phyloP scores from a whole-genome alignment of 2,113 vertebrate genomes.

The Microtus pennsylvanicus region DNA sequence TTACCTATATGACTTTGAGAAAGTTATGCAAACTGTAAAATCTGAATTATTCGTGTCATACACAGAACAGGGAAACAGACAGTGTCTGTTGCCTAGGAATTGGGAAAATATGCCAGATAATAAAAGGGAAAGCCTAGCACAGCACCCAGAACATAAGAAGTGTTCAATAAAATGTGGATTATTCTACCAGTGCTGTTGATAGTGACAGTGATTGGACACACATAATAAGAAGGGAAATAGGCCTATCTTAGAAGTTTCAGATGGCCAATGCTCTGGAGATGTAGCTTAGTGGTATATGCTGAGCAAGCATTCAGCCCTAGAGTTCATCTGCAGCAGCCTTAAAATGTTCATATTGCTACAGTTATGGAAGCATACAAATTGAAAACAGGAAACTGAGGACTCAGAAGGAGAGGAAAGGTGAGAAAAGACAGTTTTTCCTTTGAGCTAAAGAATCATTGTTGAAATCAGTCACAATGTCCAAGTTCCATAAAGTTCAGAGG shows the following conservation, averaged over 20 bases:
- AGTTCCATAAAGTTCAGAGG: not conserved
- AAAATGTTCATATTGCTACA: constrained; percentile 33
- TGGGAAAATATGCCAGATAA: not conserved
- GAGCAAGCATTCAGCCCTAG: not conserved
- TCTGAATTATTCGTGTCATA: not conserved
- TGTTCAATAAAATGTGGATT: not conserved
- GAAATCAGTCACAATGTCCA: not conserved
- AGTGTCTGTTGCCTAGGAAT: not conserved
- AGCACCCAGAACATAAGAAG: not conserved
- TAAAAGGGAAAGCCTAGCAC: not conserved
- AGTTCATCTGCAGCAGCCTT: not conserved
- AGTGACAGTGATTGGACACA: not conserved
- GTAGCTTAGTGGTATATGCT: not conserved
- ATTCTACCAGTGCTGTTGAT: not conserved
- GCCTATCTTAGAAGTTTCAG: not conserved
- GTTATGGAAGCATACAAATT: not conserved
- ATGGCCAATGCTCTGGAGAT: not conserved
- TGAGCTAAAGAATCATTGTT: not conserved
- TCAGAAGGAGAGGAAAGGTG: not conserved
- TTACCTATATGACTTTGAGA: constrained; percentile 10
- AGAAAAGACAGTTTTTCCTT: not conserved
- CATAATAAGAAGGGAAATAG: not conserved
- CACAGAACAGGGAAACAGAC: not conserved
- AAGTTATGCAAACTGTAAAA: constrained; percentile 25
- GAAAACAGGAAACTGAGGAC: not conserved